Evolutionary conservation across 2,797 vertebrate species (phyloP).

Genomic region (Lophius americanus): DNA sequence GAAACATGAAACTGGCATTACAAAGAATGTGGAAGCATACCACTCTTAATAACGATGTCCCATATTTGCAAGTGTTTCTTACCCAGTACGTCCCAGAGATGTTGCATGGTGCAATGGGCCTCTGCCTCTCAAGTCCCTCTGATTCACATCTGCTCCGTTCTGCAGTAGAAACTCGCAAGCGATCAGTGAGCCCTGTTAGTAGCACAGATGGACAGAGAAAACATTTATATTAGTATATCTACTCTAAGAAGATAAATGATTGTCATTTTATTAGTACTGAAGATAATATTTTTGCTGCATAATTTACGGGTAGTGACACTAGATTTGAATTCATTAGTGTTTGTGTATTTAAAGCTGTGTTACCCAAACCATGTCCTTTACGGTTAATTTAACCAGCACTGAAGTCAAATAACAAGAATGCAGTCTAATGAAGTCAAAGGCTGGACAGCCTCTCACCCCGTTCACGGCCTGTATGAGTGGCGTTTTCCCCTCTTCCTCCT

Average conservation of each 20-base stretch:
- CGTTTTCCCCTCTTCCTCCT: constrained; percentile 90
- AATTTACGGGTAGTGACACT: too few relatives aligned
- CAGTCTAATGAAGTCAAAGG: not conserved
- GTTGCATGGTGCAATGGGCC: constrained; percentile 96
- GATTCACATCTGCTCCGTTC: constrained; percentile 96
- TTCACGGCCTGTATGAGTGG: constrained; percentile 92
- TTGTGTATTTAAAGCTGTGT: too few relatives aligned
- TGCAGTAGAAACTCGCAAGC: constrained; percentile 97
- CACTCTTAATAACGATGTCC: not conserved
- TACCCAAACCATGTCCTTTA: not conserved
- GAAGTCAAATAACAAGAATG: not conserved
- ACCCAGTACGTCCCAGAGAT: constrained; percentile 93
- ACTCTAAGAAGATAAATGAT: not conserved
- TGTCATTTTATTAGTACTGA: not conserved
- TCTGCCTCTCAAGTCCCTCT: constrained; percentile 89
- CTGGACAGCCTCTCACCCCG: constrained; percentile 81
- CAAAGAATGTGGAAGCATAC: too few relatives aligned
- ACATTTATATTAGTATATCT: not conserved
- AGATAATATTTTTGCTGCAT: not conserved
- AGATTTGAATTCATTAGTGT: too few relatives aligned
- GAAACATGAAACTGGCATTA: not conserved
- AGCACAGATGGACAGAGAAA: not conserved
- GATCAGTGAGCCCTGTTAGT: constrained; percentile 89
- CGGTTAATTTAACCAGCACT: not conserved
- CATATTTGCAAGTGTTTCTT: constrained; percentile 27